Evolutionary conservation across 1,140 invertebrate species (phyloP), one percentile per base, ranked within the genome.

Genomic region (Phenacoccus solenopsis): DNA sequence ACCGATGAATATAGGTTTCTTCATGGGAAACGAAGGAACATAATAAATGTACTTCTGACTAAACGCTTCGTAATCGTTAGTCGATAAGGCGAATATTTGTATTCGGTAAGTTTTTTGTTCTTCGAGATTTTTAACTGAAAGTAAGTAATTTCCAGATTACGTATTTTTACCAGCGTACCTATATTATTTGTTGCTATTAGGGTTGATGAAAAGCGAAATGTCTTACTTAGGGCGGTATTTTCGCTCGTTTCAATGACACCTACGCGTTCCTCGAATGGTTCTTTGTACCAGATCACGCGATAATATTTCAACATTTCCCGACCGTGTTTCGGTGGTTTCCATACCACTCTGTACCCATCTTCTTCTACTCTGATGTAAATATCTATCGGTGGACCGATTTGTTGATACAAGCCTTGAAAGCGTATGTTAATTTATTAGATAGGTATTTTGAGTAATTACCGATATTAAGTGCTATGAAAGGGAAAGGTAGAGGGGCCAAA

Each of bases 261-360:
- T 57, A 83, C 1, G 16, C 13, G 69, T 13, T 56, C 30, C 67
- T 87, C 83, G 3, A 83, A 78, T 12, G 82, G 78, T 24, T 83
- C 85, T 73, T 82, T 79, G 27, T 78, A 82, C 86, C 86, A 88
- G 72, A 81, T 82, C 0, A 89, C 82, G 0, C 81, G 79, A 70
- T 88, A 89, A 1, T 81, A 73, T 68, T 82, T 80, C 3, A 88
- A 76, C 32, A 79, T 77, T 25, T 87, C 82, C 20, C 78, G 74
- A 0, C 85, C 86, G 70, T 81, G 78, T 16, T 78, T 76, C 0
- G 90, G 89, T 21, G 87, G 83, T 67, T 85, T 81, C 90, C 90
- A 93, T 25, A 84, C 84, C 1, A 91, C 82, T 12, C 88, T 78
- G 76, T 85, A 86, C n/a, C 88, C 88, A 71, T 87, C 83, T 10